Base-by-base conservation (phyloP, 2,797 vertebrate species). In the Cetoscarus ocellatus region DNA sequence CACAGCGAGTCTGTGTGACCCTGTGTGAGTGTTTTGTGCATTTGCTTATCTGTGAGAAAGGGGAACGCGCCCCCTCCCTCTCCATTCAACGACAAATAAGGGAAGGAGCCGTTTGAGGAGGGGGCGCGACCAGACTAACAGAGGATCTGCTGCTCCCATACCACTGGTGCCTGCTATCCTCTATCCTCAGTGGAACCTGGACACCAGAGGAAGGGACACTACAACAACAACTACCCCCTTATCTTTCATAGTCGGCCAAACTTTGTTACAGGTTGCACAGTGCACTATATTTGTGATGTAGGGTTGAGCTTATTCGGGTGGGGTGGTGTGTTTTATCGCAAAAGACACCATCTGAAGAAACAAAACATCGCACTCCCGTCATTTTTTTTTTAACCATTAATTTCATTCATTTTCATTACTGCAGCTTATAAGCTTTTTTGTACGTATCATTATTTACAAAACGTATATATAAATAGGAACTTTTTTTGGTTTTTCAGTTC, bases 121-220 rank as follows among this genome's bases (percentile, higher is more conserved):
- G 73, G 72, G 73, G 70, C 83, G 52, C 75, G 62, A 73, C 67
- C n/a, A 70, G 72, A 87, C 91, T 76, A 81, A 89, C 87, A 88
- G 91, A 94, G 93, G 93, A 94, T 90, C 86, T 81, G 92, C 90
- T 70, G 94, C 96, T 95, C 91, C 92, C 93, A 96, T 93, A 95
- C 98, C 97, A 95, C 96, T 96, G 96, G 98, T 98, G 98, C 97
- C 98, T 98, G 94, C 92, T 88, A 79, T 94, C 88, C 90, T 91
- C 89, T 77, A 64, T 82, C 85, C 94, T 95, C 93, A 92, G 90
- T 90, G 92, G 89, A 88, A 88, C 80, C 86, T 88, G 92, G 91
- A 91, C 88, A 90, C 87, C 88, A 85, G 90, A 93, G 72, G 78
- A 94, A 85, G 92, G 93, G 94, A 94, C 94, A 82, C 83, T 66